These are phyloP conservation scores for Cephus runcator DNA, from an alignment of 2,888 invertebrate genomes.

Conservation along the genomic window DNA sequence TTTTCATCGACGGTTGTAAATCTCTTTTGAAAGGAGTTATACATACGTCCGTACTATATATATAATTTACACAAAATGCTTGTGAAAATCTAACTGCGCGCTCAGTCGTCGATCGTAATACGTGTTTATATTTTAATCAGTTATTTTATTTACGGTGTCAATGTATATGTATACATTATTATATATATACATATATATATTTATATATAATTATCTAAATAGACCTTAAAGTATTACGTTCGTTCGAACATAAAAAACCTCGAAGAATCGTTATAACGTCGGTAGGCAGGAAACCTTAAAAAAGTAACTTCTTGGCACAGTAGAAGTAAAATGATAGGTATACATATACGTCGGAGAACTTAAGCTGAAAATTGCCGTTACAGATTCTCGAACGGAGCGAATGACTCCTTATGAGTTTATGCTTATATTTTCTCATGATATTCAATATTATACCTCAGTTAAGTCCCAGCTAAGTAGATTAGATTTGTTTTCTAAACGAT, in stretches of 20 bases:
- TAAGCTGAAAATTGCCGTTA: neutral
- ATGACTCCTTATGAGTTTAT: neutral
- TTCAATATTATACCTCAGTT: constrained; percentile 9
- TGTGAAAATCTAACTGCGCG: constrained; percentile 30
- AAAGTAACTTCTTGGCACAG: constrained; percentile 16
- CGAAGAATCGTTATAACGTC: neutral
- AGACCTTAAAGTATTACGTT: constrained; percentile 31
- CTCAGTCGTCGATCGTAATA: constrained; percentile 37
- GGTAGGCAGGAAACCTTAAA: constrained; percentile 3
- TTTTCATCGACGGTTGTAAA: constrained; percentile 15
- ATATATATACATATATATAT: constrained; percentile 32
- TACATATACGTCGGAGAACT: neutral
- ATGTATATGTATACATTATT: constrained; percentile 17
- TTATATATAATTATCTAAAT: constrained; percentile 34
- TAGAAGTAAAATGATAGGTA: constrained; percentile 12
- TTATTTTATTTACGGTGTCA: constrained; percentile 18
- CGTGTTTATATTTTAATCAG: constrained; percentile 28
- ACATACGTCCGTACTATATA: constrained; percentile 25
- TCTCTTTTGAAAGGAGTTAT: constrained; percentile 27
- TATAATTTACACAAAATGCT: constrained; percentile 34
- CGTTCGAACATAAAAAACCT: constrained; percentile 23
- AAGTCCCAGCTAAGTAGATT: constrained; percentile 31
- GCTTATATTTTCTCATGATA: constrained; percentile 5
- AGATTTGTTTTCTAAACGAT: constrained; percentile 31
- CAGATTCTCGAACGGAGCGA: neutral